Evolutionary conservation across 2,888 invertebrate species (phyloP).

Genomic region (Liodrosophila aerea): DNA sequence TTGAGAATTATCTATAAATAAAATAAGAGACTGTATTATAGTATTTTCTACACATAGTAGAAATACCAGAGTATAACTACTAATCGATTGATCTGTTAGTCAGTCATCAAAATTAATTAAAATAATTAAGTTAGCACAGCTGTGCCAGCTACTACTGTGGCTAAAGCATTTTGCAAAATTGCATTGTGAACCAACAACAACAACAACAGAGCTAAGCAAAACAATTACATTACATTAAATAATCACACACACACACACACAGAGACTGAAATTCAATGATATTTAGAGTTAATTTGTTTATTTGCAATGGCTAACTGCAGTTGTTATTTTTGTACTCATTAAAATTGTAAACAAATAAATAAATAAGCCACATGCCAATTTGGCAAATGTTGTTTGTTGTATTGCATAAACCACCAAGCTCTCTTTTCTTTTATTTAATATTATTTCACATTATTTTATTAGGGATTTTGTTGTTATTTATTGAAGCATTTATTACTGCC

Average conservation of each 20-base stretch:
- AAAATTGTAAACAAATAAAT: constrained; percentile 62
- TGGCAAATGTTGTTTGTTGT: constrained; percentile 42
- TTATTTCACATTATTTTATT: constrained; percentile 28
- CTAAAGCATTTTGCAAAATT: constrained; percentile 40
- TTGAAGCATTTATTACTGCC: constrained; percentile 25
- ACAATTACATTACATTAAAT: constrained; percentile 65
- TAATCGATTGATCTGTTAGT: constrained; percentile 43
- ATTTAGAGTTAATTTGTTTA: constrained; percentile 74
- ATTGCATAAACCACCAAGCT: constrained; percentile 24
- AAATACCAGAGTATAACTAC: too few species aligned
- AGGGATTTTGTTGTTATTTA: constrained; percentile 28
- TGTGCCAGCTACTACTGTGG: constrained; percentile 17
- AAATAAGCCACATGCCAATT: constrained; percentile 58
- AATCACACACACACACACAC: constrained; percentile 27
- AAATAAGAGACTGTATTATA: too few species aligned
- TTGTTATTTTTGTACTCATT: constrained; percentile 47
- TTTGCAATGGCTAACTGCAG: constrained; percentile 35
- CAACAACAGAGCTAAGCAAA: constrained; percentile 53
- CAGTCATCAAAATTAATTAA: constrained; percentile 50
- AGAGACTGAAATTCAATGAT: constrained; percentile 51
- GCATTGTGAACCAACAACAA: constrained; percentile 38
- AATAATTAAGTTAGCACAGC: constrained; percentile 54
- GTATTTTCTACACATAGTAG: too few species aligned
- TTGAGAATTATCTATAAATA: too few species aligned
- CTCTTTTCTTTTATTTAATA: constrained; percentile 20